phyloP scores from a whole-genome alignment of 2,888 invertebrate genomes.

The Pterobdella sp. region DNA sequence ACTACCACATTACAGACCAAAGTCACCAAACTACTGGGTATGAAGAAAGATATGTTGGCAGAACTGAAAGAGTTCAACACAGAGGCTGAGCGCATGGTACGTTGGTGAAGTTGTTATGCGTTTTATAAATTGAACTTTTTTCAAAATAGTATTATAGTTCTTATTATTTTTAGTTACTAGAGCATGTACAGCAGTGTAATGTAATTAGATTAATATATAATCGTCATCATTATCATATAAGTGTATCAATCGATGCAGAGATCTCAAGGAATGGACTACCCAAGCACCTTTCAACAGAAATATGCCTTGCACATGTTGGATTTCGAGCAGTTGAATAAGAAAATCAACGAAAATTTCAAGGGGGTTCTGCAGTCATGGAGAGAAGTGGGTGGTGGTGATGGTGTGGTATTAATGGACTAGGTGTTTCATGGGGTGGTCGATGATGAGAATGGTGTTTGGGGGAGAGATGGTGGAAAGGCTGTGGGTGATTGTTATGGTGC shows the following conservation, averaged over 20 bases:
- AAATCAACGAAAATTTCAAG: conserved; percentile 74
- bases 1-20: conserved; percentile 58
- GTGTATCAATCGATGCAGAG: conserved; percentile 49
- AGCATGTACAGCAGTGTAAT: not conserved
- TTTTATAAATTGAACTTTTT: not conserved
- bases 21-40: conserved; percentile 72
- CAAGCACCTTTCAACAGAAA: conserved; percentile 78
- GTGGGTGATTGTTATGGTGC: no score
- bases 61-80: conserved; percentile 76
- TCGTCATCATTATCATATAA: not conserved
- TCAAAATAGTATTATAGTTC: not conserved
- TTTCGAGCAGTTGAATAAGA: conserved; percentile 79
- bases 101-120: conserved; percentile 3
- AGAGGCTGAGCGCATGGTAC: conserved; percentile 71
- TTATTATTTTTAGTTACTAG: not conserved
- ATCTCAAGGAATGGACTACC: conserved; percentile 69
- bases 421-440: not conserved
- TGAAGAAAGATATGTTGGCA: conserved; percentile 72
- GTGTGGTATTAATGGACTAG: not conserved
- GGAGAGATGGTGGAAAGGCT: no score
- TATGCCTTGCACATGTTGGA: conserved; percentile 79
- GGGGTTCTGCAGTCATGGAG: conserved; percentile 75
- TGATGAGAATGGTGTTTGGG: not conserved
- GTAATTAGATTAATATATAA: not conserved
- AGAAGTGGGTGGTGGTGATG: conserved; percentile 54